Evolutionary conservation across 1,140 invertebrate genomes (phyloP).

Genomic region (Danaus plexippus): DNA sequence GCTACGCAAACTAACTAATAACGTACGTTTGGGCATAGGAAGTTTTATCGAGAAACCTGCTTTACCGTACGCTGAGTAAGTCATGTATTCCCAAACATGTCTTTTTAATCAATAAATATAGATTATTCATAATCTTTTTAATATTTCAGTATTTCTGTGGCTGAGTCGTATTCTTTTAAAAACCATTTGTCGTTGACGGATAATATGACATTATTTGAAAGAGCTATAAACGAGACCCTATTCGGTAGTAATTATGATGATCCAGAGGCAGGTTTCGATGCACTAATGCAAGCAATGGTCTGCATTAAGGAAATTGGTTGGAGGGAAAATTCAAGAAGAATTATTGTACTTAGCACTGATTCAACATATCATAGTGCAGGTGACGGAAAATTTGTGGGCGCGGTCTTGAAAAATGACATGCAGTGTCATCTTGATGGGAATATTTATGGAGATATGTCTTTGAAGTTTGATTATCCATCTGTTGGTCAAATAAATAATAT

Average conservation of each 20-base stretch:
- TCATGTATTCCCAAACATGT: constrained; percentile 13
- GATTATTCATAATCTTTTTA: constrained; percentile 55
- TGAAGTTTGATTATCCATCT: constrained; percentile 78
- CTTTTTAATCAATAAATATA: constrained; percentile 1
- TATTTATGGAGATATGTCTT: constrained; percentile 75
- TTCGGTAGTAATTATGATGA: constrained; percentile 23
- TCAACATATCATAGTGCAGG: constrained; percentile 77
- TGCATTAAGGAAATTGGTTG: constrained; percentile 76
- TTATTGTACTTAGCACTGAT: constrained; percentile 78
- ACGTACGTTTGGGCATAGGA: constrained; percentile 89
- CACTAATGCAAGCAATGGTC: constrained; percentile 83
- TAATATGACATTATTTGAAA: constrained; percentile 78
- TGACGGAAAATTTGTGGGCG: constrained; percentile 85
- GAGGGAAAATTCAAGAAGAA: constrained; percentile 72
- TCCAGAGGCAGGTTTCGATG: constrained; percentile 47
- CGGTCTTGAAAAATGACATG: constrained; percentile 89
- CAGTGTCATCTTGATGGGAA: constrained; percentile 80
- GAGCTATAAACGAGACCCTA: constrained; percentile 66
- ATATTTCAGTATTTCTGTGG: constrained; percentile 9
- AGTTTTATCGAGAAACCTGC: constrained; percentile 92
- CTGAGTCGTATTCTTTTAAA: constrained; percentile 78
- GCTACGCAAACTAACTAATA: constrained; percentile 84
- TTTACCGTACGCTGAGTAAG: constrained; percentile 82
- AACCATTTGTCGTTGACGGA: constrained; percentile 86
- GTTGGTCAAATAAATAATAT: constrained; percentile 76